Conservation (phyloP, 30 jellyfish, hydroid and myxozoan genomes). For the Chironex yamaguchii region DNA sequence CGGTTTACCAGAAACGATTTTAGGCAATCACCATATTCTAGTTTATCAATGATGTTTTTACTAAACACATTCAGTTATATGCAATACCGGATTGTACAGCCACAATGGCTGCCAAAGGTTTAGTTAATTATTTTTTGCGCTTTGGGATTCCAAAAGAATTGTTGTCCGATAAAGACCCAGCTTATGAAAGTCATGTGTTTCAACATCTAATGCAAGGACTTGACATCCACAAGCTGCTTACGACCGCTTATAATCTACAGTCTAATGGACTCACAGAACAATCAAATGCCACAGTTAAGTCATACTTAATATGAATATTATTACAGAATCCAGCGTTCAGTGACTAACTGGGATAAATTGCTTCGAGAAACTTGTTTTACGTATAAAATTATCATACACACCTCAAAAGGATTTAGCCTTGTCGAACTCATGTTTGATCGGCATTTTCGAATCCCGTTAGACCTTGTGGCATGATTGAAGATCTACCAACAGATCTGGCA, state of each 20-base stretch:
- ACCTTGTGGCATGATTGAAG: constrained; percentile 11
- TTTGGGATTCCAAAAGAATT: constrained; percentile 15
- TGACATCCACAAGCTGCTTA: constrained; percentile 1
- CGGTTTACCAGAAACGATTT: background rate
- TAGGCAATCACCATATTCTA: background rate
- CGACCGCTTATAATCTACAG: constrained; percentile 27
- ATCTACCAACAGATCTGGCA: background rate
- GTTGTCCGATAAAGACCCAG: constrained; percentile 12
- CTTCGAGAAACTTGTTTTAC: constrained; percentile 42
- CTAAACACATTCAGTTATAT: constrained; percentile 4
- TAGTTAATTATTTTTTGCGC: background rate
- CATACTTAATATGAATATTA: background rate
- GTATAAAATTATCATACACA: constrained; percentile 4
- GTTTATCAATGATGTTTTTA: constrained; percentile 15
- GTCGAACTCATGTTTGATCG: constrained; percentile 55
- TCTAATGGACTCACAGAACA: constrained; percentile 38
- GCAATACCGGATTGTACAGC: constrained; percentile 2
- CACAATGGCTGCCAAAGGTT: background rate
- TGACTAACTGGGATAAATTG: constrained; percentile 30
- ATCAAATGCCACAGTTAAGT: constrained; percentile 1
- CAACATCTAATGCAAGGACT: constrained; percentile 6
- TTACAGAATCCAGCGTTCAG: background rate
- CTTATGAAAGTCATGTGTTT: constrained; percentile 14
- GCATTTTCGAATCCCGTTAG: constrained; percentile 20
- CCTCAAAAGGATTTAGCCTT: constrained; percentile 27